Evolutionary conservation across 1,140 invertebrate species (phyloP), one percentile per base, ranked within the genome.

Genomic region (Maniola jurtina): DNA sequence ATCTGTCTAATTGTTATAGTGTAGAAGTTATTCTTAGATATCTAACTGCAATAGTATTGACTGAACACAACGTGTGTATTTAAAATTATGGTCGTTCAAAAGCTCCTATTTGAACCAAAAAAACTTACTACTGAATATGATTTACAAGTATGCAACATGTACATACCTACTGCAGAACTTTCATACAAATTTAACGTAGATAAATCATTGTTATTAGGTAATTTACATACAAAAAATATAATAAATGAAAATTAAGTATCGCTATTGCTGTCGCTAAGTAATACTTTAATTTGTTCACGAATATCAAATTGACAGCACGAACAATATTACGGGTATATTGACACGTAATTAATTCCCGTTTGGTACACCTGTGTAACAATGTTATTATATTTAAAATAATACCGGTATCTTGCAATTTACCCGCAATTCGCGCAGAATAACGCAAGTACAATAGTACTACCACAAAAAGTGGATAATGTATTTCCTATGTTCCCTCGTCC

Each of bases 1-100:
- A 82, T 61, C 79, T 84, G 80, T 72, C 77, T 82, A 81, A 71
- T 70, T 66, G 69, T 78, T 72, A 76, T 73, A 73, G 69, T 76
- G 75, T 74, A 71, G 60, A 77, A 70, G 54, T 72, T 72, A 73
- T 56, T 75, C 81, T 86, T 88, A 86, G 68, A 75, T 79, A 76
- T 75, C 74, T 63, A 66, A 71, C 73, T 73, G 64, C 35, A 74
- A 70, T 74, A 78, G 61, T 71, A 48, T 70, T 61, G 80, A 79
- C 80, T 81, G 79, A 84, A 81, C 79, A 83, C 80, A 80, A 81
- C 73, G 38, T 34, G 33, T 45, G 42, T 61, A 59, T 16, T 34
- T 36, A 56, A 52, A 16, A 33, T 16, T 35, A 33, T n/a, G n/a
- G n/a, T n/a, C 1, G 34, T 42, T 54, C 50, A 38, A 64, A 33